Percentiles rank a stretch among this genome's conserved stretches.
Evolutionary conservation across 1,140 invertebrate genomes (phyloP).

Genomic region (Pseudomyrmex gracilis): DNA sequence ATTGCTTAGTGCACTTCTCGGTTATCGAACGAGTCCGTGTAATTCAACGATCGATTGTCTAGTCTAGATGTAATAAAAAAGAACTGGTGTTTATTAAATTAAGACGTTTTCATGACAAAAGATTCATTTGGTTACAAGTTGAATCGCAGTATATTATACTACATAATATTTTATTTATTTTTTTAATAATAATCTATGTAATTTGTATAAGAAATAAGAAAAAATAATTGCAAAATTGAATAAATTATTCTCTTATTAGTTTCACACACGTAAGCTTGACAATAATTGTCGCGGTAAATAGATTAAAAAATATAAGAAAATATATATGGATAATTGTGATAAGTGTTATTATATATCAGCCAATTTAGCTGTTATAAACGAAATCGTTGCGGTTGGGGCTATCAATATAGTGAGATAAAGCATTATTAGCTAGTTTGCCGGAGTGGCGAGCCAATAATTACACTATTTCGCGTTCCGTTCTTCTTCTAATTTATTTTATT

Average conservation of each 20-base stretch:
- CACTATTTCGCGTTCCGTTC: conserved; percentile 66
- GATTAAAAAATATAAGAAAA: not conserved
- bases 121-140: not conserved
- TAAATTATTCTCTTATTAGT: no score
- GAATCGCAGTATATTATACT: not conserved
- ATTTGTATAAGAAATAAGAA: not conserved
- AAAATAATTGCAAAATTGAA: no score
- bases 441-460: conserved; percentile 73
- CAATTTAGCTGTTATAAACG: conserved; percentile 17
- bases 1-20: conserved; percentile 67
- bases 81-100: not conserved
- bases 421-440: conserved; percentile 47
- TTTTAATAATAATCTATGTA: not conserved
- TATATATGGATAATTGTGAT: not conserved
- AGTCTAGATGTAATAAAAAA: not conserved
- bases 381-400: not conserved
- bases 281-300: not conserved
- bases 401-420: conserved; percentile 18
- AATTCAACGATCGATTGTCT: conserved; percentile 42
- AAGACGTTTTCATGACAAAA: not conserved
- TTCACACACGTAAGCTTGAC: no score
- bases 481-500: conserved; percentile 73
- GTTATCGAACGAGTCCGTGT: conserved; percentile 32
- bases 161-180: not conserved
- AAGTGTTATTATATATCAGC: conserved; percentile 19